Evolutionary conservation across 2,113 vertebrate genomes (phyloP), one percentile per base, ranked within the genome.

Genomic region (Gobiocypris rarus): DNA sequence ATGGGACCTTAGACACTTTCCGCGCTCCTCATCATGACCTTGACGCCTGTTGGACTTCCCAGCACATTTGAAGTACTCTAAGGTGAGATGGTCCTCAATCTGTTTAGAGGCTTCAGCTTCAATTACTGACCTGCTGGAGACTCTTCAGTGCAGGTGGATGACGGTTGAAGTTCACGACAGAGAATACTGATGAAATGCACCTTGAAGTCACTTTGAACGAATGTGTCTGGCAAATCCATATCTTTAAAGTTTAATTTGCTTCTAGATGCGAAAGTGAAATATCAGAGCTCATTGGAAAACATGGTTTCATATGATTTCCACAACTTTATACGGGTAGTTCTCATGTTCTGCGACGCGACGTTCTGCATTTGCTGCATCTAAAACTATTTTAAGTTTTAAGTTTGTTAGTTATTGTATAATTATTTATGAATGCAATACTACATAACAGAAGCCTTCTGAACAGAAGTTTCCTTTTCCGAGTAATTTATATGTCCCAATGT

Each of bases 31-130:
- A 59, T 45, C 24, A 19, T 81, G 31, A n/a, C 38, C n/a, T 0
- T 65, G 70, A 75, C 11, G 3, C 9, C 58, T 28, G 4, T 17
- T 65, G 28, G 77, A 81, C 76, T 81, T 50, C 38, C 1, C 5
- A 13, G 70, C 9, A 70, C n/a, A 56, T 63, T 81, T 69, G 17
- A 73, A n/a, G 28, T 19, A 3, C 24, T 31, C 43, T 58, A 26
- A 85, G 84, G 84, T 85, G 69, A 84, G 83, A 31, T n/a, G 28
- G 22, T 22, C 1, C 24, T 34, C 38, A 61, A n/a, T 31, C 15
- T 67, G 76, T 31, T n/a, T 61, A 4, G n/a, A 43, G 19, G 24
- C 45, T 45, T 74, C 24, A 52, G 58, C 34, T 45, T 61, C 14
- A 43, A 1, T 61, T 38, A 38, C 34, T 61, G 34, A 38, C 22